Conservation (phyloP, 2,797 vertebrate genomes). For the Holocentrus rufus region DNA sequence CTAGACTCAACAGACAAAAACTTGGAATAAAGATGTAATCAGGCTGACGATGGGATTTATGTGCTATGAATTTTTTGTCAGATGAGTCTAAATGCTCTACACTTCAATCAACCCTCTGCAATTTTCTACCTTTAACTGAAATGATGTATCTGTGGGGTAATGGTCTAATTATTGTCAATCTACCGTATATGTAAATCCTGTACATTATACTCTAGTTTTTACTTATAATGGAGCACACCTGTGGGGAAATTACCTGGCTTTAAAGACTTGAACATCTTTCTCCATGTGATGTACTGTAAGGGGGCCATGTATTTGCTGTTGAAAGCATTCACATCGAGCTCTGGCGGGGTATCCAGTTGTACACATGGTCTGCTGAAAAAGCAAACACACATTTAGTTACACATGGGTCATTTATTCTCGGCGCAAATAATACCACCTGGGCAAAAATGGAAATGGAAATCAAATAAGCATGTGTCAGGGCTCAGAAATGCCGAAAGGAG, state of each 20-base stretch:
- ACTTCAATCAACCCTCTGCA: too few relatives aligned
- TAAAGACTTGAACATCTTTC: constrained; percentile 83
- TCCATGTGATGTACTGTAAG: constrained; percentile 88
- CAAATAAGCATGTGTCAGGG: constrained; percentile 20
- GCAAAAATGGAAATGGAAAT: constrained; percentile 32
- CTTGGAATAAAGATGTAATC: too few relatives aligned
- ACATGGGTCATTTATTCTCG: constrained; percentile 12
- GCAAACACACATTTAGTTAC: constrained; percentile 19
- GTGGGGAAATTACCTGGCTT: constrained; percentile 76
- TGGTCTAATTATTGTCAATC: constrained; percentile 1
- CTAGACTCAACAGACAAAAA: too few relatives aligned
- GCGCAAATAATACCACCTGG: constrained; percentile 12
- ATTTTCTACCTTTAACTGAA: too few relatives aligned
- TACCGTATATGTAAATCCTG: constrained; percentile 1
- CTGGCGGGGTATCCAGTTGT: constrained; percentile 58
- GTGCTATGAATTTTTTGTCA: too few relatives aligned
- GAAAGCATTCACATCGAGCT: constrained; percentile 76
- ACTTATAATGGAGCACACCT: constrained; percentile 19
- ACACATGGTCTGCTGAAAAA: constrained; percentile 57
- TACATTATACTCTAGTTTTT: constrained; percentile 12
- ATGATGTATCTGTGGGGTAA: constrained; percentile 3
- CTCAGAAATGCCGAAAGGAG: constrained; percentile 25
- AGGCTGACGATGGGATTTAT: too few relatives aligned
- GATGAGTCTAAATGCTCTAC: too few relatives aligned
- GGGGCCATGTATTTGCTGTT: constrained; percentile 80